Evolutionary conservation across 2,797 vertebrate genomes (phyloP).

Genomic region (Podargus strigoides): DNA sequence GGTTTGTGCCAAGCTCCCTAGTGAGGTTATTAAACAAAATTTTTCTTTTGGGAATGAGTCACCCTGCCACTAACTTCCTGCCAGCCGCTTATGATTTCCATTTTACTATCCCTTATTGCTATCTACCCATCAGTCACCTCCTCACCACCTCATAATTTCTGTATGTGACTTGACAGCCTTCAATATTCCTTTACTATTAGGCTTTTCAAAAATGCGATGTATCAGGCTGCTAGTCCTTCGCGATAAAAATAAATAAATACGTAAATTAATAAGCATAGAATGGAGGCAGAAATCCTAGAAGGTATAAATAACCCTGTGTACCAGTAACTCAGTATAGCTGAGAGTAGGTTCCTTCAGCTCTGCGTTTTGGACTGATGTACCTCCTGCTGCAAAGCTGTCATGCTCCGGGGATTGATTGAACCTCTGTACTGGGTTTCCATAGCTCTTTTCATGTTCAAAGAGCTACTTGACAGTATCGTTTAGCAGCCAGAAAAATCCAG

Average conservation of each 20-base stretch:
- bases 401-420: background rate
- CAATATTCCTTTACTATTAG: background rate
- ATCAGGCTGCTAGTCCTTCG: background rate
- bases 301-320: background rate
- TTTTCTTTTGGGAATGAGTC: background rate
- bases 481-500: constrained; percentile 13
- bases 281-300: background rate
- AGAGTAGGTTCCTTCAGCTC: background rate
- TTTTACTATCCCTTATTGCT: background rate
- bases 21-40: background rate
- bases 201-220: background rate
- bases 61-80: background rate
- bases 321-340: background rate
- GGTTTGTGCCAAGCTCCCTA: background rate
- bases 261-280: background rate
- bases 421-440: background rate
- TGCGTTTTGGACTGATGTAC: background rate
- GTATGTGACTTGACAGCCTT: background rate
- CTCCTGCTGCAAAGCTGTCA: background rate
- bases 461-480: background rate
- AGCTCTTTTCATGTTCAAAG: background rate
- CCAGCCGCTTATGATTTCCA: fast-evolving
- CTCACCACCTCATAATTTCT: background rate
- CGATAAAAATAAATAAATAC: background rate
- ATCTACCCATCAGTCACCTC: background rate